Percentiles rank a stretch among this genome's conserved stretches.
Conservation (phyloP, 2,888 invertebrate genomes). For the Aleiodes leptofemur region DNA sequence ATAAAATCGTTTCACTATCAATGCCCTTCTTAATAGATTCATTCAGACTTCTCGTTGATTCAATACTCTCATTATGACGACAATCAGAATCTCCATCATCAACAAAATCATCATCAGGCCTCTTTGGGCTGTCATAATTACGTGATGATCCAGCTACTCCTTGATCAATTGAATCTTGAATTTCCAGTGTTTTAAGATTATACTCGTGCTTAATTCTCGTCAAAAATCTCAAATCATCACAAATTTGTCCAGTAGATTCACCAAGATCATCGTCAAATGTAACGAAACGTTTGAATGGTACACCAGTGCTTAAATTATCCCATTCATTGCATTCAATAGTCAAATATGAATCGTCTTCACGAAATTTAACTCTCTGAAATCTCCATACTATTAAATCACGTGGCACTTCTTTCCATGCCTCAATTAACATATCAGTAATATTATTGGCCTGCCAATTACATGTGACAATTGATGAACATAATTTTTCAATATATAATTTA, state of each 20-base stretch:
- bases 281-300: conserved; percentile 64
- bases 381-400: conserved; percentile 62
- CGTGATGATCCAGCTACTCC: neutral
- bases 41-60: neutral
- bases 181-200: conserved; percentile 34
- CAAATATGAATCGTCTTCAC: conserved; percentile 61
- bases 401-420: conserved; percentile 63
- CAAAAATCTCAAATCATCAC: conserved; percentile 31
- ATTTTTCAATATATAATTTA: conserved; percentile 54
- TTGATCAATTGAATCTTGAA: conserved; percentile 9
- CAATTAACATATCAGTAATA: conserved; percentile 56
- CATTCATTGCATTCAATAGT: conserved; percentile 60
- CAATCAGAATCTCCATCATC: conserved; percentile 15
- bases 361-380: conserved; percentile 66
- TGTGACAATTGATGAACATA: conserved; percentile 43
- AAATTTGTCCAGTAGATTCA: conserved; percentile 25
- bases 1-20: neutral
- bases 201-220: conserved; percentile 24
- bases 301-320: conserved; percentile 54
- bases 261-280: conserved; percentile 66
- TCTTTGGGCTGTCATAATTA: conserved; percentile 5
- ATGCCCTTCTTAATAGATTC: neutral
- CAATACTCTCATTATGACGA: neutral
- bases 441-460: conserved; percentile 58
- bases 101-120: conserved; percentile 32